A percentile compares a stretch with the other conserved stretches of the same genome.
Evolutionary conservation across 1,140 invertebrate genomes (phyloP).

Genomic region (Megalopta genalis): DNA sequence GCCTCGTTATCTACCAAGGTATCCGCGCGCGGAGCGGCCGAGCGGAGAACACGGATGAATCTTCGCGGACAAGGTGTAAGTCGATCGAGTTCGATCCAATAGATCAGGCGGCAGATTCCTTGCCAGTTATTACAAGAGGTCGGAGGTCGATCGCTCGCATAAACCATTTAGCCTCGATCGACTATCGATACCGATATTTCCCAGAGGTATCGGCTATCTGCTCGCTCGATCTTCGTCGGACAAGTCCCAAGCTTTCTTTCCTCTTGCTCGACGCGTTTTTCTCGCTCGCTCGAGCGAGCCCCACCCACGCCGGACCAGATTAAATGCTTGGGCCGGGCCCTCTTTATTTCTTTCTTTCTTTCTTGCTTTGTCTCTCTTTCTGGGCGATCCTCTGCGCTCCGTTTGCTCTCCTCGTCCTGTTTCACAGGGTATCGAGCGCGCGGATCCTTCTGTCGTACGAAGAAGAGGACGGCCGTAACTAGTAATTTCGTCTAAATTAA

Average conservation of each 20-base stretch:
- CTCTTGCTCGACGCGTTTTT: constrained; percentile 44
- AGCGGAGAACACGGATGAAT: constrained; percentile 29
- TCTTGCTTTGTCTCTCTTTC: too few relatives aligned
- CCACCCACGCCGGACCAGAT: constrained; percentile 70
- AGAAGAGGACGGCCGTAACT: neutral
- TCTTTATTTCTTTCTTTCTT: constrained; percentile 20
- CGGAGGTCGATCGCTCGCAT: constrained; percentile 75
- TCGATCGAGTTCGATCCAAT: constrained; percentile 76
- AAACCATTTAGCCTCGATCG: constrained; percentile 76
- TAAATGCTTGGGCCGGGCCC: constrained; percentile 68
- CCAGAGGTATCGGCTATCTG: constrained; percentile 75
- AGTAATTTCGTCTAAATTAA: constrained; percentile 52
- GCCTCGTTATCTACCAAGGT: neutral
- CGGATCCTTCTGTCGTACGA: constrained; percentile 1
- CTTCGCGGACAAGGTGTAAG: constrained; percentile 67
- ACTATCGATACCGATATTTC: constrained; percentile 77
- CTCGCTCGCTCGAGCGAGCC: constrained; percentile 58
- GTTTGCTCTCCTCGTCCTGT: neutral
- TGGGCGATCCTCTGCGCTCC: too few relatives aligned
- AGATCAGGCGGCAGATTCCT: constrained; percentile 77
- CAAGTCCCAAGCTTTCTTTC: constrained; percentile 58
- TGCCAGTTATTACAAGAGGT: constrained; percentile 75
- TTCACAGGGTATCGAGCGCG: neutral
- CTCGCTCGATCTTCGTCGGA: constrained; percentile 60
- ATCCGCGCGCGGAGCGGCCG: constrained; percentile 12